A percentile compares a stretch with the other conserved stretches of the same genome.
phyloP scores from a whole-genome alignment of 2,888 invertebrate genomes.

The Cryptosula pallasiana region DNA sequence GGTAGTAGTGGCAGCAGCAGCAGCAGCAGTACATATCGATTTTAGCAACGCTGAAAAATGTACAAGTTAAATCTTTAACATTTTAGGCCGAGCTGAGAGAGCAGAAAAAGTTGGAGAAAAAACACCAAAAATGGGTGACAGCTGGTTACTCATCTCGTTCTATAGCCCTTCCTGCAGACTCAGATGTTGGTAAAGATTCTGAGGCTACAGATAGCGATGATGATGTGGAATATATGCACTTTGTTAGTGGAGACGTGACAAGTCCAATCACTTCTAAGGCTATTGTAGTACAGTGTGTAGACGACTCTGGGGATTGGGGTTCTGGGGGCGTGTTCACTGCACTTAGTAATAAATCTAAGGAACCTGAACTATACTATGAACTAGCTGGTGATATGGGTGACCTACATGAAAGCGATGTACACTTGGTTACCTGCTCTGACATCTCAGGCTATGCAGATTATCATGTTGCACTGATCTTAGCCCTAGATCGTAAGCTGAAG shows the following conservation, averaged over 20 bases:
- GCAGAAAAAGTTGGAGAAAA: constrained; percentile 33
- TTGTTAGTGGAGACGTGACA: constrained; percentile 53
- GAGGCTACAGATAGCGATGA: constrained; percentile 31
- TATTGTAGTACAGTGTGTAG: constrained; percentile 32
- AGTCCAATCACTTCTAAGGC: constrained; percentile 37
- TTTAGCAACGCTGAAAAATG: too few relatives aligned
- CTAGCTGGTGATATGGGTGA: constrained; percentile 51
- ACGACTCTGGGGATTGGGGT: constrained; percentile 53
- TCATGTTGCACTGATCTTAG: constrained; percentile 44
- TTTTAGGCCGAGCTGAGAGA: constrained; percentile 40
- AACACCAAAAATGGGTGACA: constrained; percentile 37
- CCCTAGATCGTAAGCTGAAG: constrained; percentile 44
- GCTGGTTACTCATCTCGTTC: constrained; percentile 40
- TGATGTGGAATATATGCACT: constrained; percentile 35
- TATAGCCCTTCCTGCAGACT: constrained; percentile 35
- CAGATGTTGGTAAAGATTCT: constrained; percentile 32
- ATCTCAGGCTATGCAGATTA: constrained; percentile 23
- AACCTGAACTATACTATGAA: constrained; percentile 45
- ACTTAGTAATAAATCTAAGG: constrained; percentile 36
- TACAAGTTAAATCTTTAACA: too few relatives aligned
- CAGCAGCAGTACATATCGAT: too few relatives aligned
- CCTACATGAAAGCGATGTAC: constrained; percentile 49
- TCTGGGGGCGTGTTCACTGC: constrained; percentile 53
- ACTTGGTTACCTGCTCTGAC: constrained; percentile 45
- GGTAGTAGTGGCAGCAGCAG: too few relatives aligned